Evolutionary conservation across 2,888 invertebrate genomes (phyloP).

Genomic region (Agonum fuliginosum): DNA sequence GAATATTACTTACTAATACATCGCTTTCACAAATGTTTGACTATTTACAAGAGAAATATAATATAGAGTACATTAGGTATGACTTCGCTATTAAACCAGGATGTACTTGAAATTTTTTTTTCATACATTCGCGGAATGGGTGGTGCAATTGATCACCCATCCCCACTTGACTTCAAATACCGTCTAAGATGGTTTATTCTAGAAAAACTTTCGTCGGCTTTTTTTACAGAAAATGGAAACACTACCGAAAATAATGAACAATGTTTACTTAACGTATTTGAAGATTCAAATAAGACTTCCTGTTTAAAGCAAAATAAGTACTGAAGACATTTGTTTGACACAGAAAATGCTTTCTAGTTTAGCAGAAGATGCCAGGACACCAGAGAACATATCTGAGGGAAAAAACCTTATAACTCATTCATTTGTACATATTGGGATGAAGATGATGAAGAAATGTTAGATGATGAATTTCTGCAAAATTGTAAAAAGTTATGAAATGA

Average conservation of each 20-base stretch:
- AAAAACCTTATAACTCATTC: conserved; percentile 11
- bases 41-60: conserved; percentile 62
- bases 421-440: conserved; percentile 33
- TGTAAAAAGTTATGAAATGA: conserved; percentile 50
- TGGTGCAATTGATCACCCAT: conserved; percentile 64
- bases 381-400: conserved; percentile 45
- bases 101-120: conserved; percentile 65
- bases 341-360: conserved; percentile 47
- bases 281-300: conserved; percentile 1
- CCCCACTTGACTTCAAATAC: conserved; percentile 63
- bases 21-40: conserved; percentile 60
- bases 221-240: conserved; percentile 61
- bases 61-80: conserved; percentile 62
- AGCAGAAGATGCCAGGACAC: conserved; percentile 11
- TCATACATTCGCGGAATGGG: conserved; percentile 65
- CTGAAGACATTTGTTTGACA: conserved; percentile 56
- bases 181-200: conserved; percentile 64
- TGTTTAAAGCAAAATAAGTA: background rate
- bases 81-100: conserved; percentile 62
- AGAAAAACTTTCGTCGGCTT: conserved; percentile 64
- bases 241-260: conserved; percentile 32
- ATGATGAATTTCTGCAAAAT: conserved; percentile 55
- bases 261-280: conserved; percentile 42
- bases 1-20: conserved; percentile 59
- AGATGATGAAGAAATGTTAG: conserved; percentile 48